Evolutionary conservation across 2,888 invertebrate genomes (phyloP).

Genomic region (Brachypterus glaber): DNA sequence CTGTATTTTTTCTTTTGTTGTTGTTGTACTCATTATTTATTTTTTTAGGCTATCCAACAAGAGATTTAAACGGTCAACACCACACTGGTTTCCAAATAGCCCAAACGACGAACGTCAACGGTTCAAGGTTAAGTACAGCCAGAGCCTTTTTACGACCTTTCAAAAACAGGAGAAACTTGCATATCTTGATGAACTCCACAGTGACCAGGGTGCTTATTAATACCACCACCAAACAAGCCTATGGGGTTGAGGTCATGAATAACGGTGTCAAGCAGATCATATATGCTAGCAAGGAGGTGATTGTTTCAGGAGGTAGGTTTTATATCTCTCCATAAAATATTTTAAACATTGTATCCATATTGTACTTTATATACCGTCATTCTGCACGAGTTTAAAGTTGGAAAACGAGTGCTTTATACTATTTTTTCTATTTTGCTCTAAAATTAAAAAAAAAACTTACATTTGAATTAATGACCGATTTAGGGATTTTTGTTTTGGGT

Average conservation of each 20-base stretch:
- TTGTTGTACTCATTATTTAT: constrained; percentile 11
- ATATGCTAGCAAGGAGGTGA: constrained; percentile 59
- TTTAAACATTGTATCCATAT: no score
- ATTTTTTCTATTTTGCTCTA: no score
- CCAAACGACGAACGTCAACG: constrained; percentile 79
- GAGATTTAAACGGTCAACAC: constrained; percentile 73
- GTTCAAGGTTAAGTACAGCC: constrained; percentile 72
- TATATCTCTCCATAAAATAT: background rate
- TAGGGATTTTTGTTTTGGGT: no score
- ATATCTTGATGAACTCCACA: constrained; percentile 75
- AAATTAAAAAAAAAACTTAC: no score
- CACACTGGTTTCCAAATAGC: constrained; percentile 82
- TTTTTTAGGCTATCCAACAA: constrained; percentile 53
- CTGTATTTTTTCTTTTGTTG: constrained; percentile 3
- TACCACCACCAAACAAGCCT: constrained; percentile 59
- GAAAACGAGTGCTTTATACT: no score
- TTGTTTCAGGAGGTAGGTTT: constrained; percentile 46
- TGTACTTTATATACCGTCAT: no score
- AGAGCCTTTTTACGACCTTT: constrained; percentile 77
- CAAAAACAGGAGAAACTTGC: constrained; percentile 64
- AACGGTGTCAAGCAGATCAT: constrained; percentile 49
- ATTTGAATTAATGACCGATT: no score
- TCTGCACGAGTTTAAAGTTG: no score
- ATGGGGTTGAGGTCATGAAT: constrained; percentile 64
- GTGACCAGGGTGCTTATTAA: constrained; percentile 69